A percentile compares a stretch with the other conserved stretches of the same genome.
phyloP scores from a whole-genome alignment of 2,888 invertebrate species.

The Melinaea menophilus region DNA sequence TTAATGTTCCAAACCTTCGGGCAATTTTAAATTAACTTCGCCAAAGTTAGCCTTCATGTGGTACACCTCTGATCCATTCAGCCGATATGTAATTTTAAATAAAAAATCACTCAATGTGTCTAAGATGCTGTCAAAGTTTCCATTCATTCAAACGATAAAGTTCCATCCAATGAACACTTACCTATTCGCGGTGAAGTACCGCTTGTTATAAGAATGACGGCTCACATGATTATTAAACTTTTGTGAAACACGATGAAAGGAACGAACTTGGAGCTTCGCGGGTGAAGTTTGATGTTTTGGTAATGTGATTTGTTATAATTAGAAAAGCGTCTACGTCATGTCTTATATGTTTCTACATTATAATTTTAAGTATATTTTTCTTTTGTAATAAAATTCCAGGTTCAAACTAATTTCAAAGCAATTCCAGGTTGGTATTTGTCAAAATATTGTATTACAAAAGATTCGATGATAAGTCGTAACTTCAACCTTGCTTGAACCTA shows the following conservation, averaged over 20 bases:
- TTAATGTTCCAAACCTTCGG: slow-evolving; percentile 2
- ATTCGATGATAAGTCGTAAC: too few species aligned
- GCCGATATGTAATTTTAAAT: background rate
- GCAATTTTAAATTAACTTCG: slow-evolving; percentile 7
- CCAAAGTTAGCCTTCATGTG: slow-evolving; percentile 3
- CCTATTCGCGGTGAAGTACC: slow-evolving; percentile 14
- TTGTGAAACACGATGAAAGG: background rate
- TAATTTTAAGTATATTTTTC: too few species aligned
- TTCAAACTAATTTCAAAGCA: too few species aligned
- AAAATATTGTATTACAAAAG: too few species aligned
- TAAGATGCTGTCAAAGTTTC: background rate
- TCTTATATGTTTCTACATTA: background rate
- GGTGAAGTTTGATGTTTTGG: slow-evolving; percentile 1
- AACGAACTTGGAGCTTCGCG: too few species aligned
- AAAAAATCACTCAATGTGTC: background rate
- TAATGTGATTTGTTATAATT: slow-evolving; percentile 3
- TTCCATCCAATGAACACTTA: slow-evolving; percentile 19
- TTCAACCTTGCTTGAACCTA: too few species aligned
- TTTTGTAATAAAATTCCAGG: too few species aligned
- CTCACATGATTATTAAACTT: slow-evolving; percentile 5
- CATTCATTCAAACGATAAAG: slow-evolving; percentile 1
- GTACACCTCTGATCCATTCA: slow-evolving; percentile 2
- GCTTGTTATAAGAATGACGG: slow-evolving; percentile 11
- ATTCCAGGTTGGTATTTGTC: too few species aligned
- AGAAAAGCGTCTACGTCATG: background rate